These are phyloP conservation scores for Cyrtodaria siliqua DNA, from an alignment of 2,888 invertebrate genomes.

Conservation along the genomic window DNA sequence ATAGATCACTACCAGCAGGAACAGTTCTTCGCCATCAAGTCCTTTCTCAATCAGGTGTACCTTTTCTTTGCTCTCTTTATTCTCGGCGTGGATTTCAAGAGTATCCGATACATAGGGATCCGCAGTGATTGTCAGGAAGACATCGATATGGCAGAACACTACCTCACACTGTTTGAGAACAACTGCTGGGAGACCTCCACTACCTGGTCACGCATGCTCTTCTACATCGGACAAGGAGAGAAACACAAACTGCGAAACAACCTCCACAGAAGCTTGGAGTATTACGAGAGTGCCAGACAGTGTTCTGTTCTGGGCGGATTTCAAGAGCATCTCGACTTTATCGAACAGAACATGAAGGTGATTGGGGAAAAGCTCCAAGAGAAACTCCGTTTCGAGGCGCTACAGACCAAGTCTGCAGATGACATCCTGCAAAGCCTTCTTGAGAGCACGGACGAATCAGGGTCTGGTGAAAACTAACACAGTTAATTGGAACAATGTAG, in stretches of 20 bases:
- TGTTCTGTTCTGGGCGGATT: conserved; percentile 18
- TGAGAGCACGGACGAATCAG: conserved; percentile 10
- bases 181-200: conserved; percentile 38
- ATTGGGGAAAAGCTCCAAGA: conserved; percentile 7
- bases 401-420: neutral
- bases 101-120: conserved; percentile 15
- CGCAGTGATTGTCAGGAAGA: conserved; percentile 12
- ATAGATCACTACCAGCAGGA: conserved; percentile 39
- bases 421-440: conserved; percentile 4
- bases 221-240: conserved; percentile 36
- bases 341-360: conserved; percentile 12
- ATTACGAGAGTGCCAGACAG: conserved; percentile 13
- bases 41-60: conserved; percentile 50
- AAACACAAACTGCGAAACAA: conserved; percentile 35
- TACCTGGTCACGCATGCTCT: conserved; percentile 45
- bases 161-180: conserved; percentile 42
- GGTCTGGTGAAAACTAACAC: too few species aligned
- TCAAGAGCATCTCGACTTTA: conserved; percentile 23
- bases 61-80: conserved; percentile 41
- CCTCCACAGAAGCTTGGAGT: conserved; percentile 26
- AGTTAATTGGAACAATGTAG: too few species aligned
- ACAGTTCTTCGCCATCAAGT: conserved; percentile 28
- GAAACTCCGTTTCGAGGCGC: neutral
- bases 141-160: conserved; percentile 32
- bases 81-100: conserved; percentile 41